These are phyloP conservation scores for Siniperca scherzeri DNA, from an alignment of 2,797 vertebrate species.

Conservation along the genomic window DNA sequence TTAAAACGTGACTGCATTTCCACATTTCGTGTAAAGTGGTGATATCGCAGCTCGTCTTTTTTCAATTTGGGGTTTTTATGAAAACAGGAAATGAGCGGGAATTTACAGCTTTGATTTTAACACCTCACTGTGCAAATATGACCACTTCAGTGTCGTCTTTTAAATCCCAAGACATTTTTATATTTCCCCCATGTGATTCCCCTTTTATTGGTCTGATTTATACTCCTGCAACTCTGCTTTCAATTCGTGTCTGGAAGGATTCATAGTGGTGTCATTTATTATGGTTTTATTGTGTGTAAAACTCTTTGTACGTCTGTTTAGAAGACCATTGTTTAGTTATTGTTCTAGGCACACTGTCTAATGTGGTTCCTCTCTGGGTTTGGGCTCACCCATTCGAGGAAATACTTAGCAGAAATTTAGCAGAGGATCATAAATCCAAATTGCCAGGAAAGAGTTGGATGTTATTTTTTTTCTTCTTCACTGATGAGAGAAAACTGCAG, in stretches of 20 bases:
- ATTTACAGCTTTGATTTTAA: conserved; percentile 20
- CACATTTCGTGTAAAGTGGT: not conserved
- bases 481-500: not conserved
- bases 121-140: conserved; percentile 4
- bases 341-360: not conserved
- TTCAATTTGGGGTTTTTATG: conserved; percentile 3
- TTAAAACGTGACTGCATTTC: not conserved
- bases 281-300: conserved; percentile 11
- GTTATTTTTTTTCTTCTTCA: not conserved
- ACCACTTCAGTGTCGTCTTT: not conserved
- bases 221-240: conserved; percentile 21
- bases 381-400: not conserved
- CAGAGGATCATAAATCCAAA: not conserved
- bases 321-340: conserved; percentile 29
- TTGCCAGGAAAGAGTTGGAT: not conserved
- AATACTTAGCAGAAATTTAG: not conserved
- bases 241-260: not conserved
- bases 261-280: conserved; percentile 1
- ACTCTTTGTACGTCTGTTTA: conserved; percentile 15
- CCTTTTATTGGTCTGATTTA: conserved; percentile 1
- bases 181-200: conserved; percentile 5
- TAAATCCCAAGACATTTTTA: not conserved
- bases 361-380: conserved; percentile 19
- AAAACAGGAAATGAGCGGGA: conserved; percentile 25
- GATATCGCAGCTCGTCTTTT: not conserved